Percentiles rank a stretch among this genome's conserved stretches.
These are phyloP conservation scores for Pycnomerus fuliginosus DNA, from an alignment of 2,888 invertebrate species.

Conservation along the genomic window DNA sequence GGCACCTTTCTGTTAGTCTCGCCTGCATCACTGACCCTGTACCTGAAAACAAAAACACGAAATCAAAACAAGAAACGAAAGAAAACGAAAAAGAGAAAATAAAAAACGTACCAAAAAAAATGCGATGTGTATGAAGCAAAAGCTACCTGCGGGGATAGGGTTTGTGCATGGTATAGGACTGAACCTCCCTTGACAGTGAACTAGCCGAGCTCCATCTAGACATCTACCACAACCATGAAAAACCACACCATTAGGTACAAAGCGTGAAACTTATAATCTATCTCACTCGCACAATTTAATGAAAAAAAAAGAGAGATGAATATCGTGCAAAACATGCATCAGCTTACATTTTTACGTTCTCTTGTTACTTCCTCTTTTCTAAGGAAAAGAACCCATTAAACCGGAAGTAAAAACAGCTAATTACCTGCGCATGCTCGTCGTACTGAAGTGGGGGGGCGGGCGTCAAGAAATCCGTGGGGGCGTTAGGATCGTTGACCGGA, in stretches of 20 bases:
- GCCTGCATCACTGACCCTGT: conserved; percentile 7
- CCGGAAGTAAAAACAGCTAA: not conserved
- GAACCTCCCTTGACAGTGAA: conserved; percentile 63
- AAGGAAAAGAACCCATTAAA: conserved; percentile 20
- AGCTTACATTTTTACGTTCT: conserved; percentile 33
- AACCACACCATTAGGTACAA: conserved; percentile 43
- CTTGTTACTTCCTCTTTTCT: conserved; percentile 42
- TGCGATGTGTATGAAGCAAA: conserved; percentile 24
- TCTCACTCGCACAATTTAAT: conserved; percentile 6
- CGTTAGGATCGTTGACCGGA: conserved; percentile 57
- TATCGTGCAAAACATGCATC: conserved; percentile 18
- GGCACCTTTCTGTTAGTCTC: not conserved
- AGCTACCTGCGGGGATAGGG: conserved; percentile 50
- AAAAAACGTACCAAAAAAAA: conserved; percentile 28
- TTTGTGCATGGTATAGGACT: conserved; percentile 58
- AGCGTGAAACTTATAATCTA: not conserved
- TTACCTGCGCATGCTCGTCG: conserved; percentile 16
- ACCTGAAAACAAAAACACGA: conserved; percentile 4
- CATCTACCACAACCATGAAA: conserved; percentile 56
- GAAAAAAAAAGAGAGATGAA: conserved; percentile 2
- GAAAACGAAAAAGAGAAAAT: conserved; percentile 1
- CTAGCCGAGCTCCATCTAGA: conserved; percentile 66
- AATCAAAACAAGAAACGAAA: not conserved
- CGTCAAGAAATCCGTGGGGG: conserved; percentile 59
- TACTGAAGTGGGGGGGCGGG: conserved; percentile 43